Base-by-base conservation (phyloP, 1,140 invertebrate species). In the Calycopis cecrops region DNA sequence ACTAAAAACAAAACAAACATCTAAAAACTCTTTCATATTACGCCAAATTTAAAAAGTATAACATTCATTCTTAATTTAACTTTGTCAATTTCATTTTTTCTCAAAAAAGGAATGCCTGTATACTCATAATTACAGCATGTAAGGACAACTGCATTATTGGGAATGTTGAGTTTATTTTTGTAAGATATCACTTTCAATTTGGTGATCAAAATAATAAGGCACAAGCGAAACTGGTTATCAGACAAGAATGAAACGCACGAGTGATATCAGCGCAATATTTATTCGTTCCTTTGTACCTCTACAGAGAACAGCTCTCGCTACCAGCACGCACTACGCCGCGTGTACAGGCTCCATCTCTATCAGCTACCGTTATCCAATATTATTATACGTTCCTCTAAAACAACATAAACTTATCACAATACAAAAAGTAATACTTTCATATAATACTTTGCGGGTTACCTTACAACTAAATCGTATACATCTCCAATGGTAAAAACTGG, bases 381-480 rank as follows among this genome's bases (percentile, higher is more conserved):
- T 62, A 61, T 60, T 84, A 79, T 84, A 83, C 76, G 73, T 81
- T 81, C 76, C 65, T 67, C 69, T 82, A 74, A 78, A 84, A 76
- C 76, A 71, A 76, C 77, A 83, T 71, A 76, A 76, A 81, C 79
- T 84, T 84, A 85, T 85, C 78, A 86, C 80, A 84, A 77, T 79
- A 79, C 62, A 73, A 61, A 79, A 82, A 85, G 82, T 84, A 85
- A 85, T 85, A 85, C 80, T 84, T 83, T 67, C 66, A 72, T 77
- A 83, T 85, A 85, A 85, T 85, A 85, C 82, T 85, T 68, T 65
- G 63, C 64, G 69, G 76, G 73, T 81, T 72, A 79, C 79, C 76
- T 71, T 71, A 79, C 61, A 62, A 66, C 65, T 65, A 54, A 71
- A 67, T 84, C 79, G 77, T 86, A 86, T 84, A 86, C 76, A 81